Base-by-base conservation (phyloP, 1,140 invertebrate genomes). In the Platorchestia sp. region DNA sequence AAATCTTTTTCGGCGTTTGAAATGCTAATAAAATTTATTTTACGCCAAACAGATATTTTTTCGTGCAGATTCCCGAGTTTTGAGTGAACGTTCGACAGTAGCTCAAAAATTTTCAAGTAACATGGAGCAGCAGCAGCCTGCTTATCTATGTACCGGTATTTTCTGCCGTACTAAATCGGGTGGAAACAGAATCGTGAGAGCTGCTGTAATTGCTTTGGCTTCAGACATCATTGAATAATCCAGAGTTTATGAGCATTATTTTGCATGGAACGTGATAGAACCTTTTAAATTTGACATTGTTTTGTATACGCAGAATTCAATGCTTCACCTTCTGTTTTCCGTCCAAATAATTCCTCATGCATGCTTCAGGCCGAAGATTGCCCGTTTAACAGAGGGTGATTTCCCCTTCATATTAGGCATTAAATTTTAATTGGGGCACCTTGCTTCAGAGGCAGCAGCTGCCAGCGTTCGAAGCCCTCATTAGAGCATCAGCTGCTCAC, bases 401-500 rank as follows among this genome's bases (percentile, higher is more conserved):
- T 75, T 75, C 87, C 41, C 87, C 7, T 90, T 90, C 87, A 90
- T 43, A 90, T 90, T 45, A 43, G 87, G 87, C 87, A 90, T 90
- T 90, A 90, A 90, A 90, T 90, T 90, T 90, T 90, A 90, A 90
- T 90, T 90, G 44, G 87, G 10, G 59, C 59, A 75, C 59, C 59
- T 75, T 75, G 59, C 59, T 75, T 75, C 59, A 75, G 59, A 75
- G 59, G 59, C 59, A 75, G 59, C 59, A 75, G 59, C 59, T 75
- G 59, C 59, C 59, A 75, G 14, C 59, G 59, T 75, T 75, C 59
- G 27, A 36, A 75, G 27, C 59, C 59, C 59, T 75, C 59, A 75
- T 75, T 75, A 75, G 59, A 36, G 59, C 59, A 75, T 75, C 59
- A 75, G 59, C 59, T 75, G 59, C 59, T 75, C 59, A 75, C 59